Base-by-base conservation (phyloP, 2,113 vertebrate species). In the Channa argus region DNA sequence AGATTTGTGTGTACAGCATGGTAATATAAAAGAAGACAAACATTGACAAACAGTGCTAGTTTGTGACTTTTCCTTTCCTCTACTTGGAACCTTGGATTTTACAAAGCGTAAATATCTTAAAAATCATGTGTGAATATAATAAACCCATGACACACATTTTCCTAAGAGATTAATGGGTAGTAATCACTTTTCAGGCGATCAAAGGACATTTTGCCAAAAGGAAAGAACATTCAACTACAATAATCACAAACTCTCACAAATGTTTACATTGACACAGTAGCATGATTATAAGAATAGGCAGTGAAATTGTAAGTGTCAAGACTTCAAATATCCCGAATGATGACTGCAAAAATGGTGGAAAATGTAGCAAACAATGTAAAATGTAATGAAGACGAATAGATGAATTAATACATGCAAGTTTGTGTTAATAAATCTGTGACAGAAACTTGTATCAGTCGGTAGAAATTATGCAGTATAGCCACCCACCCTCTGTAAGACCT, bases 131-230 rank as follows among this genome's bases (percentile, higher is more conserved):
- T 24, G 24, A 24, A 24, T 24, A 24, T 24, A 24, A 24, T 24
- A 12, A 69, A 14, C 36, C 50, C 50, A 64, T 62, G 34, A 73
- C 67, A 55, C 51, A 60, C 43, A 65, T 46, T 82, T 82, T 79
- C 60, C 71, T 58, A 54, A 72, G 80, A 49, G 47, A 68, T 74
- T 11, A 49, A 53, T 39, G 43, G 50, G 49, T 58, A 50, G 38
- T 51, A 69, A 38, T 58, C 43, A 71, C 45, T 76, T 8, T 64
- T n/a, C 63, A 54, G 15, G 53, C 51, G 49, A 66, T 11, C 44
- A 54, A 8, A 44, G 37, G 24, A 43, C 39, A 63, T 60, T 74
- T 75, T 12, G 43, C 11, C 37, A 54, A 67, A 45, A 61, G 33
- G 68, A 34, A 43, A 55, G 12, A 64, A 67, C 10, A 11, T 67